Base-by-base conservation (phyloP, 2,113 vertebrate species). In the Falcunculus frontatus region DNA sequence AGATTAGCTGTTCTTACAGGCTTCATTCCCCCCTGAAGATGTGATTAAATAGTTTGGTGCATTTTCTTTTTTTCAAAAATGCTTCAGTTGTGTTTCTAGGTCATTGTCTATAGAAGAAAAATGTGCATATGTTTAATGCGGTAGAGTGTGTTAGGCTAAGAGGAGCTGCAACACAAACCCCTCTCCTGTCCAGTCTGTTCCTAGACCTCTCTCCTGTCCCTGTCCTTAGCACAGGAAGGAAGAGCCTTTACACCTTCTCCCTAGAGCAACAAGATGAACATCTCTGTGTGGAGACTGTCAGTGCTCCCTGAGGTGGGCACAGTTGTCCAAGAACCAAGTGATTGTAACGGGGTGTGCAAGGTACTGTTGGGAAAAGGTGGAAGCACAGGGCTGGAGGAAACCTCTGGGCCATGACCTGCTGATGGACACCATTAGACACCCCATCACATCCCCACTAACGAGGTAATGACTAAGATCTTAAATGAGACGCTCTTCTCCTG, bases 81-180 rank as follows among this genome's bases (percentile, higher is more conserved):
- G 68, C 84, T 84, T 70, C 87, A 70, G 72, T 42, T 77, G 52
- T 74, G 73, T 92, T 97, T 96, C 80, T 97, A 74, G 93, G 93
- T 95, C 96, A 78, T 29, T 52, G 47, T 95, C 88, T 70, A 7
- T 39, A 74, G 60, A 91, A 69, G 76, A 86, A 77, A 78, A 86
- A 74, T 20, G 18, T 3, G 8, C 1, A 0, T 89, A 4, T 81
- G 20, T 87, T 95, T 89, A 75, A 87, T 52, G 80, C 7, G 0
- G 77, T 65, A 15, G 77, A 90, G 79, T 25, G 57, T 1, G 3
- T 86, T 73, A 50, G 47, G 39, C 55, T 50, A 4, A 62, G 72
- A 73, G 62, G 47, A 90, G 76, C 46, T 84, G 55, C 68, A 64
- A 9, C 37, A 21, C 55, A 77, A 86, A 41, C 12, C 20, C 4